Evolutionary conservation across 2,113 vertebrate species (phyloP), one percentile per base, ranked within the genome.

Genomic region (Cheirogaleus medius): DNA sequence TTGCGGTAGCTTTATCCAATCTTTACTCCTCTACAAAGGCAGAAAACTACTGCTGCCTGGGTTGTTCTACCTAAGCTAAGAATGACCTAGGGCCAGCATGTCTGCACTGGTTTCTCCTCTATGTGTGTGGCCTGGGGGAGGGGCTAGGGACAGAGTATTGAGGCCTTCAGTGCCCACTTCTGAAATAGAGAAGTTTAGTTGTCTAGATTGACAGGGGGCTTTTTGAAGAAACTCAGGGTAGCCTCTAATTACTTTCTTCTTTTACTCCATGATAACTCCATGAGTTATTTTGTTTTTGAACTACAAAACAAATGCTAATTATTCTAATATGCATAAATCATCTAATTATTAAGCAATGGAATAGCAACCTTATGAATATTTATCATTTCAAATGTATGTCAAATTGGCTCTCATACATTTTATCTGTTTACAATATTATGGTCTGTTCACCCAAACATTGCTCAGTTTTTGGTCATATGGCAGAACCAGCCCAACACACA

Each of bases 71-170:
- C 27, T 9, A 44, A 77, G 25, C 66, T 88, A 81, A 47, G n/a
- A 47, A 47, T 2, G 74, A 37, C 66, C 8, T 7, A 56, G 58
- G 71, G 8, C 81, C 3, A 37, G 52, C 0, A 0, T 32, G 49
- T n/a, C 47, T n/a, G 1, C 20, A 13, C 64, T n/a, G 25, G 5
- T 63, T 74, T 93, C 44, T 44, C 39, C 8, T 49, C 18, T 56
- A 32, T 20, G 37, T 47, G 15, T 58, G 85, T n/a, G 52, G 52
- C 64, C 47, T 71, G 29, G 21, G 5, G 15, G 69, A 4, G 17
- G 32, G 7, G 6, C 14, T 2, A 7, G 15, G 7, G 29, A 11
- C 32, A 29, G 47, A 23, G 39, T 6, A 29, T 0, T 5, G 20
- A 77, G 27, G 25, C 15, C 27, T 80, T 87, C 39, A 39, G 23